Evolutionary conservation across 1,140 invertebrate species (phyloP), one percentile per base, ranked within the genome.

Genomic region (Onthophagus taurus): DNA sequence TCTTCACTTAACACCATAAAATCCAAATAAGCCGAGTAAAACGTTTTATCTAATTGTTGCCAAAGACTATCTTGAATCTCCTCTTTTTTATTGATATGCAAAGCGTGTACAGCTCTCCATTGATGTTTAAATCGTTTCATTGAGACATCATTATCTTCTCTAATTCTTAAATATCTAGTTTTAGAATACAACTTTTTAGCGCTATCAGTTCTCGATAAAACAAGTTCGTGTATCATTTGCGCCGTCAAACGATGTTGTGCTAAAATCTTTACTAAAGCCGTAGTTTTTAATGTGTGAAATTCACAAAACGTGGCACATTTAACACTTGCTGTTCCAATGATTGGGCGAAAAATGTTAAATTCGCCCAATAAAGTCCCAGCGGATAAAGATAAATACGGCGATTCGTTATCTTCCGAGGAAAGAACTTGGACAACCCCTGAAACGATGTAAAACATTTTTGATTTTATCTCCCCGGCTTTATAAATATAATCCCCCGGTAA

Each of bases 321-420:
- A 5, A 47, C 13, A 16, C 42, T 42, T 1, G 38, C 37, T n/a
- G 11, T 33, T 12, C 37, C 29, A 20, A 26, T 31, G 2, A 19
- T 24, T 1, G 45, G 26, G 2, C 17, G 2, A 14, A 47, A 4
- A 9, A 19, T 34, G 2, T 18, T 12, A 4, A 64, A 65, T 60
- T 70, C 68, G 1, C 67, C 67, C 37, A 70, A 63, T 37, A 64
- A 62, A 1, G 68, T 68, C 18, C 67, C 68, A 42, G 64, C 66
- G 11, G 58, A 52, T 46, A 70, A 68, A 8, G 68, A 70, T 47
- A 69, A 65, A 57, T 69, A 65, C 4, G 67, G 66, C 36, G 64
- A 69, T 52, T 68, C 66, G 44, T 70, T 66, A 48, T 70, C 67
- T 42, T 47, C 45, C 11, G 18, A 30, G 1, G 37, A 34, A 9